phyloP scores from a whole-genome alignment of 2,888 invertebrate species.

The Rutpela maculata region DNA sequence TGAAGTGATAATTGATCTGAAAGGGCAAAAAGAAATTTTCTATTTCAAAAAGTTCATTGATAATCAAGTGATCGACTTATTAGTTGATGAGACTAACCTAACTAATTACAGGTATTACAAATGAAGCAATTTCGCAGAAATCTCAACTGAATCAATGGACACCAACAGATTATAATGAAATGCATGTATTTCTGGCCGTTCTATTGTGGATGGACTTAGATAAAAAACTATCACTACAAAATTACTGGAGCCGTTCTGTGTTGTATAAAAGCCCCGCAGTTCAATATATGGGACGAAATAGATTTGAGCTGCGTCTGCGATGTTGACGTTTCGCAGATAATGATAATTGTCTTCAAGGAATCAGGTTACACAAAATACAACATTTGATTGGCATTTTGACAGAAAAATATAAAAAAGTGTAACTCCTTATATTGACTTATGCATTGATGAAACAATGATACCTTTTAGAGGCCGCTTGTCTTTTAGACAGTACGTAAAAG shows the following conservation, averaged over 20 bases:
- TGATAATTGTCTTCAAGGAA: too few species aligned
- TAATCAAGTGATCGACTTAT: too few species aligned
- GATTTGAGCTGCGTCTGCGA: slow-evolving; percentile 42
- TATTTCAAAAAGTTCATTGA: too few species aligned
- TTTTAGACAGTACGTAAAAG: background rate
- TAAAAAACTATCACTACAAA: slow-evolving; percentile 36
- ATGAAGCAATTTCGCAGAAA: background rate
- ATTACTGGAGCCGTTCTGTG: slow-evolving; percentile 38
- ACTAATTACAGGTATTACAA: too few species aligned
- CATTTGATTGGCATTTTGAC: too few species aligned
- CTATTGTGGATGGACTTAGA: slow-evolving; percentile 46
- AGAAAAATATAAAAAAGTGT: too few species aligned
- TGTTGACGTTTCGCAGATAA: slow-evolving; percentile 30
- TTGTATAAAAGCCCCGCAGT: slow-evolving; percentile 26
- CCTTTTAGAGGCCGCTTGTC: background rate
- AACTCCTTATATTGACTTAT: too few species aligned
- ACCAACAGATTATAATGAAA: too few species aligned
- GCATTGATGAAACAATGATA: background rate
- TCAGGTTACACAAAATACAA: too few species aligned
- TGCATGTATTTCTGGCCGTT: slow-evolving; percentile 38
- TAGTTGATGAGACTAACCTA: too few species aligned
- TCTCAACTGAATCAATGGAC: background rate
- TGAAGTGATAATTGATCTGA: too few species aligned
- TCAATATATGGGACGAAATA: slow-evolving; percentile 38
- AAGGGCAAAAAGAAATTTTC: too few species aligned